Percentiles rank a stretch among this genome's conserved stretches.
phyloP scores from a whole-genome alignment of 2,888 invertebrate genomes.

The Serripes groenlandicus region DNA sequence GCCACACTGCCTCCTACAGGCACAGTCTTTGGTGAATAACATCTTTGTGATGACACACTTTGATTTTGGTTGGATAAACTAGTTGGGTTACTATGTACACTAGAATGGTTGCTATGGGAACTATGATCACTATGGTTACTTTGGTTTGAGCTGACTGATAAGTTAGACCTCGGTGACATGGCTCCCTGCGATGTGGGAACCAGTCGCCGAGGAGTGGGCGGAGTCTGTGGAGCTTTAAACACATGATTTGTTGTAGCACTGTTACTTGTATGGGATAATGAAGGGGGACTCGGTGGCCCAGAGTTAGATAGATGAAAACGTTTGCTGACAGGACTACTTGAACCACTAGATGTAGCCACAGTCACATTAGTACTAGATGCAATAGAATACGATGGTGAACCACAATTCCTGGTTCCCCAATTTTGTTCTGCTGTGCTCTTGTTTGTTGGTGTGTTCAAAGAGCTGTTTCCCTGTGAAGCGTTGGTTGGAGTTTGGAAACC shows the following conservation, averaged over 20 bases:
- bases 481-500: constrained; percentile 65
- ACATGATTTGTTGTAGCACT: constrained; percentile 56
- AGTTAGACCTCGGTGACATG: constrained; percentile 72
- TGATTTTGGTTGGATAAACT: constrained; percentile 43
- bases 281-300: constrained; percentile 76
- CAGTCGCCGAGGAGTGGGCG: constrained; percentile 75
- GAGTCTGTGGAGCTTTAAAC: constrained; percentile 81
- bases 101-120: constrained; percentile 69
- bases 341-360: constrained; percentile 79
- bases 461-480: constrained; percentile 61
- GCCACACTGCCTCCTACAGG: constrained; percentile 45
- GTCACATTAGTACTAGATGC: constrained; percentile 75
- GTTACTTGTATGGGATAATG: constrained; percentile 51
- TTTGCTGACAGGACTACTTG: constrained; percentile 81
- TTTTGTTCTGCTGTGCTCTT: constrained; percentile 56
- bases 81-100: constrained; percentile 62
- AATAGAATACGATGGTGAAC: constrained; percentile 72
- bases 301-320: constrained; percentile 79
- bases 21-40: constrained; percentile 55
- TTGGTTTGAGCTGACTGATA: constrained; percentile 70
- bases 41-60: constrained; percentile 61
- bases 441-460: constrained; percentile 63
- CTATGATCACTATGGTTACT: constrained; percentile 65
- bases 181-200: constrained; percentile 76
- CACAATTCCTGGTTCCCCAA: constrained; percentile 67